A percentile compares a stretch with the other conserved stretches of the same genome.
Evolutionary conservation across 2,113 vertebrate species (phyloP).

Genomic region (Eonycteris spelaea): DNA sequence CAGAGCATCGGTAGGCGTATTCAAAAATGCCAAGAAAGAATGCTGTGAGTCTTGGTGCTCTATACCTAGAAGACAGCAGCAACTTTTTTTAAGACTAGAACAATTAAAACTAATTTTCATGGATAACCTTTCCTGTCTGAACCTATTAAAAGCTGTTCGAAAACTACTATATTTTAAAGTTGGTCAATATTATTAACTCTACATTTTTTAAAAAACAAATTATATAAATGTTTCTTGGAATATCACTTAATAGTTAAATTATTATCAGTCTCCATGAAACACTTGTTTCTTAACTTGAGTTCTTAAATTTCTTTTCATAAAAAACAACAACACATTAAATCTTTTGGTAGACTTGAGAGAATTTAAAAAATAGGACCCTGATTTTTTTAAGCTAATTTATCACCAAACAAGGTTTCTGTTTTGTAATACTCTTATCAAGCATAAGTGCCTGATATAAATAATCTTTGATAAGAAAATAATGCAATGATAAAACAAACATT

Average conservation of each 20-base stretch:
- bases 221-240: background rate
- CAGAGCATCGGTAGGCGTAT: slow-evolving; percentile 94
- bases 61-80: slow-evolving; percentile 92
- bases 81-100: slow-evolving; percentile 82
- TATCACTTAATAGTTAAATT: background rate
- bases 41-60: slow-evolving; percentile 99
- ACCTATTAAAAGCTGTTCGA: slow-evolving; percentile 12
- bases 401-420: slow-evolving; percentile 12
- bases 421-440: slow-evolving; percentile 41
- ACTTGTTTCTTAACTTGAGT: background rate
- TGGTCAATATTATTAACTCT: background rate
- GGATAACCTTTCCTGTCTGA: slow-evolving; percentile 78
- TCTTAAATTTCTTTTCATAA: background rate
- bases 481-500: slow-evolving; percentile 17
- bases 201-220: slow-evolving; percentile 22
- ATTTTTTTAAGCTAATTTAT: slow-evolving; percentile 33
- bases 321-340: background rate
- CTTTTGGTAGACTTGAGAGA: background rate
- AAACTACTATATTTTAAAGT: background rate
- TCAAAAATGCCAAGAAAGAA: slow-evolving; percentile 99
- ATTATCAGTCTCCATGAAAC: background rate
- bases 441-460: slow-evolving; percentile 31
- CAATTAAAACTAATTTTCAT: slow-evolving; percentile 66
- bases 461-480: slow-evolving; percentile 40
- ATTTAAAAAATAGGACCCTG: background rate